Evolutionary conservation across 2,113 vertebrate genomes (phyloP).

Genomic region (Xiphophorus hellerii): DNA sequence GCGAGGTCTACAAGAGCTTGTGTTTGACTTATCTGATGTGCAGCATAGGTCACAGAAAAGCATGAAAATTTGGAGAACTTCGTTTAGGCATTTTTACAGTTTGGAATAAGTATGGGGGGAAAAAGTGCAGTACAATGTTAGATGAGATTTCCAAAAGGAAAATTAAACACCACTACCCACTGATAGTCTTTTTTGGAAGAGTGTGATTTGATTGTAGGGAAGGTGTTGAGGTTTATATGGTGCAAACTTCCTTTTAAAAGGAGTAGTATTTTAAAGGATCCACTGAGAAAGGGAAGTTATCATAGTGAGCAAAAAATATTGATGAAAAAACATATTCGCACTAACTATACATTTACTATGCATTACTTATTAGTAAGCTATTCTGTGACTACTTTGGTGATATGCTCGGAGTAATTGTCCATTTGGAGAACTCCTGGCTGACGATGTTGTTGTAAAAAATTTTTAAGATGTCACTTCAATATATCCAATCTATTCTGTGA

Average conservation of each 20-base stretch:
- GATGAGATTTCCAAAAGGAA: too few species aligned
- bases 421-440: too few species aligned
- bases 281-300: background rate
- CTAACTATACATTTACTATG: too few species aligned
- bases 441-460: too few species aligned
- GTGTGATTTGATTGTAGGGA: background rate
- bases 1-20: slow-evolving; percentile 13
- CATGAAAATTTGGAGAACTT: background rate
- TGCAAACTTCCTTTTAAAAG: background rate
- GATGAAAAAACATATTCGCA: background rate
- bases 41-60: background rate
- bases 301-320: background rate
- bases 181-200: too few species aligned
- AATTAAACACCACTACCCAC: too few species aligned
- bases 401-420: too few species aligned
- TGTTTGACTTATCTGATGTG: slow-evolving; percentile 19
- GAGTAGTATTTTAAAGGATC: background rate
- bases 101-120: background rate
- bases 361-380: too few species aligned
- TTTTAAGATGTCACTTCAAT: too few species aligned
- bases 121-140: background rate
- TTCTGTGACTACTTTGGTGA: too few species aligned
- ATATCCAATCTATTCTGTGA: too few species aligned
- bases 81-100: background rate
- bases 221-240: background rate